Conservation (phyloP, 2,113 vertebrate species). For the Apus apus region DNA sequence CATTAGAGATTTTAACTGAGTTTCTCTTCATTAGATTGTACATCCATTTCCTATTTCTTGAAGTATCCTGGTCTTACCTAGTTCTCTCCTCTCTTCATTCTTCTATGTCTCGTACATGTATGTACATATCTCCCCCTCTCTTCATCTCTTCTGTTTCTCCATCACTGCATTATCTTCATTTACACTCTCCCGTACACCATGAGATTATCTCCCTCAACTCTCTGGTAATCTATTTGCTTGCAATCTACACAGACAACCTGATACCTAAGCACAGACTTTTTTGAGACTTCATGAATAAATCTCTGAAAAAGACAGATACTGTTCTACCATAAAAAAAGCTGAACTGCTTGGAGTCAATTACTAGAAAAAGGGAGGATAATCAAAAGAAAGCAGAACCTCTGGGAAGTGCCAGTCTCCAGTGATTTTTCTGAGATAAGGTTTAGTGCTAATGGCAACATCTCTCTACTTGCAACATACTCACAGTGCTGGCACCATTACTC, state of each 20-base stretch:
- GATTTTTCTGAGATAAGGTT: constrained; percentile 37
- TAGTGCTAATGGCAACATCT: constrained; percentile 4
- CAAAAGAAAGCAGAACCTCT: constrained; percentile 21
- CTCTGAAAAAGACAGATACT: not conserved
- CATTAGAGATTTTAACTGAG: not conserved
- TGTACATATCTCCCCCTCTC: no score
- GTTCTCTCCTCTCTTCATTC: not conserved
- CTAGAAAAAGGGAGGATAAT: constrained; percentile 14
- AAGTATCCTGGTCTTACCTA: not conserved
- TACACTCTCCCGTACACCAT: not conserved
- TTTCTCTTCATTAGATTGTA: not conserved
- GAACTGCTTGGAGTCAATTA: constrained; percentile 24
- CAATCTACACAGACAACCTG: not conserved
- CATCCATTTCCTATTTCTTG: not conserved
- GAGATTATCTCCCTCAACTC: not conserved
- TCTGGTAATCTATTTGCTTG: not conserved
- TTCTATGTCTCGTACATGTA: not conserved
- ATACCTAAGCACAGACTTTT: not conserved
- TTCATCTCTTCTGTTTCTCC: not conserved
- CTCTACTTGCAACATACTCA: constrained; percentile 12
- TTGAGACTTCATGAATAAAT: not conserved
- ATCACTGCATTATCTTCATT: not conserved
- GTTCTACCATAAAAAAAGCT: constrained; percentile 1
- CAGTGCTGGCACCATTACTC: constrained; percentile 22
- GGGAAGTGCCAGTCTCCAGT: not conserved